phyloP scores from a whole-genome alignment of 2,797 vertebrate species.

The Rhinella marina region DNA sequence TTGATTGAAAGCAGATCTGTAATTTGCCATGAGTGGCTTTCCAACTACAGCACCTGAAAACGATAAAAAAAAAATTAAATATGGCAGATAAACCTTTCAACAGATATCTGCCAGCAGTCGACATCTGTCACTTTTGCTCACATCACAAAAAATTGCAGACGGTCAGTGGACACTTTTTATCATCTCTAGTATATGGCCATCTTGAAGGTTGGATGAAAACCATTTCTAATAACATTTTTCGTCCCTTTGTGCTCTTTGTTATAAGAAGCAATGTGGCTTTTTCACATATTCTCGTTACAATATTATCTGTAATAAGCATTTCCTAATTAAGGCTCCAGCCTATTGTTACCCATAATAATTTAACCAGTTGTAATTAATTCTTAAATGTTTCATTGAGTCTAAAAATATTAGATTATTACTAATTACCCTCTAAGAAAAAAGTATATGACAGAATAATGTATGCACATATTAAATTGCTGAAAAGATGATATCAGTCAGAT shows the following conservation, averaged over 20 bases:
- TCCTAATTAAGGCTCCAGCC: slow-evolving; percentile 1
- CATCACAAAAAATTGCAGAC: no score
- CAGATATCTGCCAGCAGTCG: no score
- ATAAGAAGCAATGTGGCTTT: background rate
- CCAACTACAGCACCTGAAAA: no score
- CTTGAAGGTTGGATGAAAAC: background rate
- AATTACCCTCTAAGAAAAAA: slow-evolving; percentile 27
- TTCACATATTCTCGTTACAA: slow-evolving; percentile 5
- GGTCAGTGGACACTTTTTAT: no score
- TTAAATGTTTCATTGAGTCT: slow-evolving; percentile 38
- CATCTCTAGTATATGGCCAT: no score
- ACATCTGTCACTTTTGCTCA: no score
- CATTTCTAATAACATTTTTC: background rate
- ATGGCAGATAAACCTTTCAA: no score
- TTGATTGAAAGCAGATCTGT: no score
- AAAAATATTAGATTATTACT: slow-evolving; percentile 40
- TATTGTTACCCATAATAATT: slow-evolving; percentile 36
- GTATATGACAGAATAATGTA: background rate
- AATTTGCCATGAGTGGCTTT: no score
- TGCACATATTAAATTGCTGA: background rate
- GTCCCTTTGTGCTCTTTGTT: background rate
- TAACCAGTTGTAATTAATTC: slow-evolving; percentile 39
- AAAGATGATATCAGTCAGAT: slow-evolving; percentile 27
- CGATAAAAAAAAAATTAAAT: no score
- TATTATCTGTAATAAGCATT: slow-evolving; percentile 34